These are phyloP conservation scores for Ifrita kowaldi DNA, from an alignment of 2,113 vertebrate genomes.

Conservation along the genomic window DNA sequence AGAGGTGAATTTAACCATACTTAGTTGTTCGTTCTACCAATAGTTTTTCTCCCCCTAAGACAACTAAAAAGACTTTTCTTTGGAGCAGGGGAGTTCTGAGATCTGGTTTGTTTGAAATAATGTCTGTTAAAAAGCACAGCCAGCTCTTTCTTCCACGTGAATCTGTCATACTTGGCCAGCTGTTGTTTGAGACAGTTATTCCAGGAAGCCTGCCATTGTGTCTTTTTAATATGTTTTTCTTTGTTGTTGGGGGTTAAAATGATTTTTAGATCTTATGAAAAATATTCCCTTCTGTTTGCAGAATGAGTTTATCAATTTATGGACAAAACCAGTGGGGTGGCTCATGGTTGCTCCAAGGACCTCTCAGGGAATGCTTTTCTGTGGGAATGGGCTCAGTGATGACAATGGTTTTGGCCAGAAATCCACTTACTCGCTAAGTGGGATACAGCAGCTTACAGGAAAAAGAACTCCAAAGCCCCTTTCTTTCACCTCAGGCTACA, in stretches of 20 bases:
- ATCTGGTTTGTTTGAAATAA: constrained; percentile 23
- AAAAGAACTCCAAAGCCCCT: neutral
- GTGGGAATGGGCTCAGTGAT: neutral
- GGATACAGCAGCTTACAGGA: neutral
- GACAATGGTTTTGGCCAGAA: neutral
- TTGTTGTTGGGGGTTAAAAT: neutral
- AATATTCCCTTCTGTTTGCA: neutral
- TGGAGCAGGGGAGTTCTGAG: constrained; percentile 12
- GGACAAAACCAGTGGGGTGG: neutral
- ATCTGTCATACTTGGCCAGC: neutral
- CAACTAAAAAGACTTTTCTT: neutral
- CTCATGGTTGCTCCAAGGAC: neutral
- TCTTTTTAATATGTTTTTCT: neutral
- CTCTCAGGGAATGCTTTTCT: neutral
- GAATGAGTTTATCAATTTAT: neutral
- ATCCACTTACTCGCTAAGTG: neutral
- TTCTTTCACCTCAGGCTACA: neutral
- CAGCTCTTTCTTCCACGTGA: neutral
- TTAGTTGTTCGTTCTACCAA: neutral
- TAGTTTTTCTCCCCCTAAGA: neutral
- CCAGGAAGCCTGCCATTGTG: neutral
- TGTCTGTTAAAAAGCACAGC: neutral
- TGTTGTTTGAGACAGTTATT: constrained; percentile 36
- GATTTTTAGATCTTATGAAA: neutral
- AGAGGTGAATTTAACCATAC: neutral